phyloP scores from a whole-genome alignment of 2,113 vertebrate genomes.

The Bostrychus sinensis region DNA sequence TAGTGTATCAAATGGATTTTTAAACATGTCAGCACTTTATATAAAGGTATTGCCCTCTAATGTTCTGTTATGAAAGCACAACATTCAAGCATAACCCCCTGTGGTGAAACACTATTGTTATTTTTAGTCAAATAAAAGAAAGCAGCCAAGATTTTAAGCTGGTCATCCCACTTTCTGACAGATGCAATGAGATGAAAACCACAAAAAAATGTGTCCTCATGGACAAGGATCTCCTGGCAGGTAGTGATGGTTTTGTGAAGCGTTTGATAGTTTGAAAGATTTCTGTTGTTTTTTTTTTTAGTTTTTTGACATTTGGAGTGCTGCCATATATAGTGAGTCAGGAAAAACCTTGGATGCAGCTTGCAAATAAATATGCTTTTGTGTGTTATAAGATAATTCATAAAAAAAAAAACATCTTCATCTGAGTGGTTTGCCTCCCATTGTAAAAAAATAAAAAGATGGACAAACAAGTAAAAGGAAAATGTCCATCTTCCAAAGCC shows the following conservation, averaged over 20 bases:
- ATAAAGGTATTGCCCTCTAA: slow-evolving; percentile 71
- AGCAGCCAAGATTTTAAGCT: slow-evolving; percentile 37
- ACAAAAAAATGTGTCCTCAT: slow-evolving; percentile 47
- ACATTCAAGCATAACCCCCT: slow-evolving; percentile 23
- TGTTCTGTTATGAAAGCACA: slow-evolving; percentile 52
- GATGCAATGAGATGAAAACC: slow-evolving; percentile 28
- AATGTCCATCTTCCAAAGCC: background rate
- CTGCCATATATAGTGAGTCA: background rate
- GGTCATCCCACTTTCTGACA: slow-evolving; percentile 34
- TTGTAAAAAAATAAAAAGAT: no score
- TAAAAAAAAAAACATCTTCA: background rate
- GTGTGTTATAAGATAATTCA: no score
- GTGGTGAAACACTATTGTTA: slow-evolving; percentile 49
- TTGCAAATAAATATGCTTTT: background rate
- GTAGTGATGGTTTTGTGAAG: slow-evolving; percentile 43
- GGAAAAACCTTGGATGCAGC: background rate
- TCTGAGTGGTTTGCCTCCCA: background rate
- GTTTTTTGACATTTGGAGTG: background rate
- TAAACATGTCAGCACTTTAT: slow-evolving; percentile 17
- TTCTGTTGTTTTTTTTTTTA: background rate
- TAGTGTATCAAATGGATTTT: slow-evolving; percentile 14
- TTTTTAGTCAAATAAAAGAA: slow-evolving; percentile 52
- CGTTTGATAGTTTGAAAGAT: slow-evolving; percentile 4
- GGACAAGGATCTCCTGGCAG: slow-evolving; percentile 55
- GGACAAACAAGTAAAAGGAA: background rate